Percentiles rank a stretch among this genome's conserved stretches.
Evolutionary conservation across 2,797 vertebrate genomes (phyloP).

Genomic region (Zenarchopterus dispar): DNA sequence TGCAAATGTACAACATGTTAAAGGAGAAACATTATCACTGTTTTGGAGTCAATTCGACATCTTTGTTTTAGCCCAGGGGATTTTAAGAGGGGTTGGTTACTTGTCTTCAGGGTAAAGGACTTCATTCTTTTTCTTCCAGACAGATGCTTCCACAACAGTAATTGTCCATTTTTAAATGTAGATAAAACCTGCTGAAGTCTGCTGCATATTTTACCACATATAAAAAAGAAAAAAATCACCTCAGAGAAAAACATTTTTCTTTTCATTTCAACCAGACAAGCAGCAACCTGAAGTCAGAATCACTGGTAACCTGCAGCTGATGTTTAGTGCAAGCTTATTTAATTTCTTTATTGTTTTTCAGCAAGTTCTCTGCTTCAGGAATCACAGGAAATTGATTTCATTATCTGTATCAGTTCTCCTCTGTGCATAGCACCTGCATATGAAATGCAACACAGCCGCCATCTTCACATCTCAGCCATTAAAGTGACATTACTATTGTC

Average conservation of each 20-base stretch:
- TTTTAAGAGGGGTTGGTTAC: slow-evolving; percentile 5
- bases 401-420: slow-evolving; percentile 76
- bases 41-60: slow-evolving; percentile 51
- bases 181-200: neutral
- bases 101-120: slow-evolving; percentile 11
- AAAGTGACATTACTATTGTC: slow-evolving; percentile 82
- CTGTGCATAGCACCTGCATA: slow-evolving; percentile 74
- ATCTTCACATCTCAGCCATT: slow-evolving; percentile 74
- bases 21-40: slow-evolving; percentile 55
- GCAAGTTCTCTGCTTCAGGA: slow-evolving; percentile 72
- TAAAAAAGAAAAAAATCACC: neutral
- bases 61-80: slow-evolving; percentile 28
- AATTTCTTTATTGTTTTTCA: slow-evolving; percentile 76
- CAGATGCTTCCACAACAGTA: neutral
- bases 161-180: slow-evolving; percentile 8
- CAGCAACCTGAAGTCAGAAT: slow-evolving; percentile 69
- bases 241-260: slow-evolving; percentile 30
- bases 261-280: slow-evolving; percentile 47
- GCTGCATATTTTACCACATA: neutral
- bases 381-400: slow-evolving; percentile 83
- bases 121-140: slow-evolving; percentile 14
- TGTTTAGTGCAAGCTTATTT: slow-evolving; percentile 73
- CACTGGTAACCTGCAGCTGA: slow-evolving; percentile 58
- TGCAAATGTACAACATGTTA: slow-evolving; percentile 20
- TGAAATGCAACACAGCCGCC: slow-evolving; percentile 72